These are phyloP conservation scores for Nebria salina DNA, from an alignment of 2,888 invertebrate species.

Conservation along the genomic window DNA sequence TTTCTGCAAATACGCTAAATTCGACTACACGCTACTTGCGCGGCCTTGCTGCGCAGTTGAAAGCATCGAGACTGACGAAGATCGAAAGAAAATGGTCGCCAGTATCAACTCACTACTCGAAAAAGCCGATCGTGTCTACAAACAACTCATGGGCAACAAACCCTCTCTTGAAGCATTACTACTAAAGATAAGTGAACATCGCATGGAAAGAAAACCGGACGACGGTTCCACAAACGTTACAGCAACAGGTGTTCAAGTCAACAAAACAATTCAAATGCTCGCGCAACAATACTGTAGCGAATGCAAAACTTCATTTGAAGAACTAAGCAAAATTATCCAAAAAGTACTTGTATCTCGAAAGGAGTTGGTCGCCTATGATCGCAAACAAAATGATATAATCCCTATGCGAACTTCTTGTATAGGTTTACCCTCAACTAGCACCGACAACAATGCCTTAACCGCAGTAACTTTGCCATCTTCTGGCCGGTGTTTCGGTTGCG, in stretches of 20 bases:
- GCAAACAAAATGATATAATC: slow-evolving; percentile 77
- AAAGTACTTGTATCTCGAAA: slow-evolving; percentile 90
- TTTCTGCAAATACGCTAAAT: slow-evolving; percentile 99
- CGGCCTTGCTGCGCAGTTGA: slow-evolving; percentile 96
- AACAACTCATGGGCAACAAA: slow-evolving; percentile 89
- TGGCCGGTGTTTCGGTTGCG: slow-evolving; percentile 85
- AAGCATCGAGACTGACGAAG: slow-evolving; percentile 96
- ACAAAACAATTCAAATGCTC: slow-evolving; percentile 91
- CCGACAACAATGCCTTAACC: slow-evolving; percentile 63
- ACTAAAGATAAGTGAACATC: slow-evolving; percentile 88
- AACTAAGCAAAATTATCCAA: slow-evolving; percentile 89
- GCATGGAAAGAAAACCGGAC: slow-evolving; percentile 73
- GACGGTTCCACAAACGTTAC: slow-evolving; percentile 57
- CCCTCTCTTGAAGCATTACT: slow-evolving; percentile 87
- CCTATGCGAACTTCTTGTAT: slow-evolving; percentile 49
- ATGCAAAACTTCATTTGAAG: slow-evolving; percentile 94
- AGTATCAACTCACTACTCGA: slow-evolving; percentile 91
- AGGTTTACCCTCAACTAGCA: slow-evolving; percentile 48
- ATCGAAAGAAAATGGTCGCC: slow-evolving; percentile 92
- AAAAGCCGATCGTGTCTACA: slow-evolving; percentile 93
- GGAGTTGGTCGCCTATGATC: slow-evolving; percentile 91
- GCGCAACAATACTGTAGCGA: slow-evolving; percentile 96
- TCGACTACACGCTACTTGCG: slow-evolving; percentile 92
- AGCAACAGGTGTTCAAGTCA: slow-evolving; percentile 72
- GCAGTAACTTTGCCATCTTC: slow-evolving; percentile 59